Evolutionary conservation across 2,113 vertebrate species (phyloP).

Genomic region (Pseudorectes ferrugineus): DNA sequence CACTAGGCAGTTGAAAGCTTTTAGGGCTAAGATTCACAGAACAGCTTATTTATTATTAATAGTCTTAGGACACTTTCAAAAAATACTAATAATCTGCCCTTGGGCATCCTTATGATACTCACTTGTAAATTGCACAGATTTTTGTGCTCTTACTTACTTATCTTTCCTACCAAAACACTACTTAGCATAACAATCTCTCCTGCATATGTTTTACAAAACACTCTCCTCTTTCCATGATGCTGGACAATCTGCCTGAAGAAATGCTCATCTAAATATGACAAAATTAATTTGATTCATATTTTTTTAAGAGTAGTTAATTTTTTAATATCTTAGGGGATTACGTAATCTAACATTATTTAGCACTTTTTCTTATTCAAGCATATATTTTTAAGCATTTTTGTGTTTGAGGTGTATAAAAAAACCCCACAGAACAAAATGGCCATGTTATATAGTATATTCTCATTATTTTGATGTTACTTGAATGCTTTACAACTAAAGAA

Average conservation of each 20-base stretch:
- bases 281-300: background rate
- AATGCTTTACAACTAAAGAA: background rate
- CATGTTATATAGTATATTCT: background rate
- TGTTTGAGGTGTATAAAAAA: background rate
- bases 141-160: conserved; percentile 19
- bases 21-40: conserved; percentile 2
- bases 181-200: conserved; percentile 11
- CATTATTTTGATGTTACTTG: background rate
- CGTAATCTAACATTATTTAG: background rate
- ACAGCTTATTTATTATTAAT: conserved; percentile 40
- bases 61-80: conserved; percentile 2
- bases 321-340: background rate
- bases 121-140: conserved; percentile 14
- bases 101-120: conserved; percentile 21
- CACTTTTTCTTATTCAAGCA: background rate
- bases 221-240: background rate
- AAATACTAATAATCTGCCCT: conserved; percentile 30
- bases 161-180: background rate
- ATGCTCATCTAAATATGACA: background rate
- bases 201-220: background rate
- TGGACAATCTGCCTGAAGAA: background rate
- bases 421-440: background rate
- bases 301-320: background rate
- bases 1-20: background rate
- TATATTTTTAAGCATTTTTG: background rate